Evolutionary conservation across 2,113 vertebrate species (phyloP).

Genomic region (Cisticola juncidis): DNA sequence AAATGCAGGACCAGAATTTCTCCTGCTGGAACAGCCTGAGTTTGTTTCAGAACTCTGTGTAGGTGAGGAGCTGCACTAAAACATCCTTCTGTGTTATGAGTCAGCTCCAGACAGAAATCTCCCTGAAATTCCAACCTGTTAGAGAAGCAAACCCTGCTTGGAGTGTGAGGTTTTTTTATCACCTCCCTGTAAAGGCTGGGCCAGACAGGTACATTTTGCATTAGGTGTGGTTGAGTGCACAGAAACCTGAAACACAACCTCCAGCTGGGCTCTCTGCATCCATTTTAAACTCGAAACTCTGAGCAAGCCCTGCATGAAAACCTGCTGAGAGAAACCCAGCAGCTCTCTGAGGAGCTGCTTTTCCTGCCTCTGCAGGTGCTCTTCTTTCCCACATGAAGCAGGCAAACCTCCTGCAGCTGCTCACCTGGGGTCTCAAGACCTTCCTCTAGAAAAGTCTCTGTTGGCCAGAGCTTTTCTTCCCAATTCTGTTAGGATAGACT

Average conservation of each 20-base stretch:
- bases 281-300: neutral
- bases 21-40: neutral
- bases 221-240: conserved; percentile 27
- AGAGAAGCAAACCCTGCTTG: neutral
- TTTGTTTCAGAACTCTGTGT: conserved; percentile 8
- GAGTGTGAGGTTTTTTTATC: neutral
- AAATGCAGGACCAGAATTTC: neutral
- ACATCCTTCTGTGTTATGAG: neutral
- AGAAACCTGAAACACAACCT: conserved; percentile 24
- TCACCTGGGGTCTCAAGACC: neutral
- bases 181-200: neutral
- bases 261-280: neutral
- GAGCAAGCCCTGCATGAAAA: neutral
- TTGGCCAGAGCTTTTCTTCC: neutral
- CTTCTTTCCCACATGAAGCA: neutral
- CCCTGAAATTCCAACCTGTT: neutral
- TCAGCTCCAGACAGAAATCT: conserved; percentile 19
- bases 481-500: neutral
- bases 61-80: conserved; percentile 6
- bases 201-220: conserved; percentile 1
- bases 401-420: neutral
- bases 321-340: neutral
- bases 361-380: neutral
- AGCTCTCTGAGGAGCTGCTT: neutral
- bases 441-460: neutral